Evolutionary conservation across 2,797 vertebrate species (phyloP), one percentile per base, ranked within the genome.

Genomic region (Ceryle rudis): DNA sequence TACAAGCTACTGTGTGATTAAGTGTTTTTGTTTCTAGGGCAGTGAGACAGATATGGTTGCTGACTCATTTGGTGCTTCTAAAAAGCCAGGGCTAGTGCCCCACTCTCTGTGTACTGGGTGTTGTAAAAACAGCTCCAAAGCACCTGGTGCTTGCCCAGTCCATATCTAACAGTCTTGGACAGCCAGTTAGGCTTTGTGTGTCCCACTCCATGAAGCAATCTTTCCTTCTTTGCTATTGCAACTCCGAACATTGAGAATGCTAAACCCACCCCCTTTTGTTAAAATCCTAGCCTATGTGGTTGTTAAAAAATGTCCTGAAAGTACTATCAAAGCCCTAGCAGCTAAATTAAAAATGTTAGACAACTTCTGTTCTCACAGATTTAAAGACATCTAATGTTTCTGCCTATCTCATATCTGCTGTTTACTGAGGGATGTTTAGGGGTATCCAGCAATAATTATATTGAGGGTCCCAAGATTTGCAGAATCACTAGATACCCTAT

Each of bases 111-210:
- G 10, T 31, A 39, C 44, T 58, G 66, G 11, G 8, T 73, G 20
- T 46, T 54, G 39, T 58, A 26, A 79, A 65, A 72, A 25, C n/a
- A 29, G 13, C 23, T 77, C 15, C 49, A 57, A 42, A 60, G 28
- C 1, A 1, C 13, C 21, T 26, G 28, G 39, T 1, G 1, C 25
- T 54, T 65, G 21, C 10, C 25, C 22, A 31, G 28, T 39, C 8
- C 14, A 6, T 35, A 41, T 14, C 26, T 84, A 15, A 52, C 28
- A 46, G 51, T 42, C 46, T 47, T 33, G 55, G 33, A 31, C 33
- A 61, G 5, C 12, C 33, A 61, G 41, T 35, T 35, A 62, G 42
- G 16, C 13, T 62, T 49, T 49, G 26, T 62, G 22, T 2, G 4
- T 54, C 54, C 41, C 0, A 1, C 14, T 42, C 21, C 35, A 14